These are phyloP conservation scores for Pygmarrhopalites habei DNA, from an alignment of 1,140 invertebrate species.

Conservation along the genomic window DNA sequence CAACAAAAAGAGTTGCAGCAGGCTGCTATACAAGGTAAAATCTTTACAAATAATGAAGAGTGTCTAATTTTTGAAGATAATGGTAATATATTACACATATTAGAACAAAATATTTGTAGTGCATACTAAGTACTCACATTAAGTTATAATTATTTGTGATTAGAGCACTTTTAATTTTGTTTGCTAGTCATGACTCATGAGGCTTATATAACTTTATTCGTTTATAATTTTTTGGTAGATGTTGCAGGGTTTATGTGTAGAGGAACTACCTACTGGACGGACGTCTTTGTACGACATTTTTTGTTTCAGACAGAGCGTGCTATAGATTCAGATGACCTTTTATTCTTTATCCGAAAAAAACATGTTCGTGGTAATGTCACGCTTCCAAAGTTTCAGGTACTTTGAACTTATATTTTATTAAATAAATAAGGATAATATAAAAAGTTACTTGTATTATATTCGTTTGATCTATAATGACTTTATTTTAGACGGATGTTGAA, in stretches of 20 bases:
- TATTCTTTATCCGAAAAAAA: conserved; percentile 92
- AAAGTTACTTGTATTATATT: neutral
- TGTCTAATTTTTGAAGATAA: neutral
- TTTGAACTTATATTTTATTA: neutral
- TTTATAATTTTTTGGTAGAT: too few relatives aligned
- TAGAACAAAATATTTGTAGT: too few relatives aligned
- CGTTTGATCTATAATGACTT: conserved; percentile 26
- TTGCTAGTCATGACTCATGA: too few relatives aligned
- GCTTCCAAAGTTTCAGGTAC: conserved; percentile 72
- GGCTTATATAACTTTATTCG: too few relatives aligned
- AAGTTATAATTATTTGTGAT: too few relatives aligned
- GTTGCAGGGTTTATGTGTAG: conserved; percentile 72
- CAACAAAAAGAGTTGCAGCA: conserved; percentile 37
- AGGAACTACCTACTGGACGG: conserved; percentile 91
- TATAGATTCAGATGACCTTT: conserved; percentile 85
- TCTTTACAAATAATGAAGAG: too few relatives aligned
- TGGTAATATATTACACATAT: too few relatives aligned
- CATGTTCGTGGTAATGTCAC: conserved; percentile 75
- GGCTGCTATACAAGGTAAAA: conserved; percentile 27
- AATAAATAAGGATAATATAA: neutral
- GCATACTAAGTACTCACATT: too few relatives aligned
- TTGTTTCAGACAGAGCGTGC: conserved; percentile 71
- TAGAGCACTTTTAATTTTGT: too few relatives aligned
- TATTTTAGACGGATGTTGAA: conserved; percentile 75
- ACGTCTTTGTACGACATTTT: conserved; percentile 90